Conservation (phyloP, 2,113 vertebrate species). For the Rynchops niger region DNA sequence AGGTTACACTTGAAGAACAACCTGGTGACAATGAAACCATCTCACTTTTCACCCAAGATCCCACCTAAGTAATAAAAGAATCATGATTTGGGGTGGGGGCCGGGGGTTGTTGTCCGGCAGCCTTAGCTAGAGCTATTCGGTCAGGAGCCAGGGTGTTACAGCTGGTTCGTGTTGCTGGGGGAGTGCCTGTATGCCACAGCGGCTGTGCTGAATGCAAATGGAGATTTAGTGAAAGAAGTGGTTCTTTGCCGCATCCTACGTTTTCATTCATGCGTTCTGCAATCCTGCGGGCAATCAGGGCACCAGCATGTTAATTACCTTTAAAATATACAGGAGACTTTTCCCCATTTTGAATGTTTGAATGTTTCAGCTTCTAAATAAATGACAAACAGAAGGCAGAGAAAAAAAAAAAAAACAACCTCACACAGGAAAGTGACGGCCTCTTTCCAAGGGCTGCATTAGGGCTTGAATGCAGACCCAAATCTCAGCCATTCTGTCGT, state of each 20-base stretch:
- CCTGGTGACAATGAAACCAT: neutral
- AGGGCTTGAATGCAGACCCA: neutral
- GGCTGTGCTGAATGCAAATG: slow-evolving; percentile 7
- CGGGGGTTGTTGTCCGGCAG: neutral
- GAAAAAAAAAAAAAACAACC: neutral
- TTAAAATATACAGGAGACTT: neutral
- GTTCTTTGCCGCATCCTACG: neutral
- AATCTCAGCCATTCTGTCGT: neutral
- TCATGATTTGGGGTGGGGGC: neutral
- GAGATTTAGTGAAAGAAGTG: neutral
- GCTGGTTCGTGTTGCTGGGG: neutral
- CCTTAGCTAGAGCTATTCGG: neutral
- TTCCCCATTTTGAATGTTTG: neutral
- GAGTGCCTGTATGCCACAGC: neutral
- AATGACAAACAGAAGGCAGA: neutral
- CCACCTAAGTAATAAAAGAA: neutral
- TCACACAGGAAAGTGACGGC: neutral
- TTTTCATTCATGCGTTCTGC: neutral
- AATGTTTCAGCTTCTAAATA: neutral
- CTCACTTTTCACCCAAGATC: neutral
- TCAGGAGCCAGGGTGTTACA: neutral
- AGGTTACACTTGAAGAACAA: neutral
- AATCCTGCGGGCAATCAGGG: neutral
- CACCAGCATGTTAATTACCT: neutral
- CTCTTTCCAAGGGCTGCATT: neutral